Evolutionary conservation across 2,113 vertebrate genomes (phyloP), one percentile per base, ranked within the genome.

Genomic region (Cyphomyrus plagiostoma): DNA sequence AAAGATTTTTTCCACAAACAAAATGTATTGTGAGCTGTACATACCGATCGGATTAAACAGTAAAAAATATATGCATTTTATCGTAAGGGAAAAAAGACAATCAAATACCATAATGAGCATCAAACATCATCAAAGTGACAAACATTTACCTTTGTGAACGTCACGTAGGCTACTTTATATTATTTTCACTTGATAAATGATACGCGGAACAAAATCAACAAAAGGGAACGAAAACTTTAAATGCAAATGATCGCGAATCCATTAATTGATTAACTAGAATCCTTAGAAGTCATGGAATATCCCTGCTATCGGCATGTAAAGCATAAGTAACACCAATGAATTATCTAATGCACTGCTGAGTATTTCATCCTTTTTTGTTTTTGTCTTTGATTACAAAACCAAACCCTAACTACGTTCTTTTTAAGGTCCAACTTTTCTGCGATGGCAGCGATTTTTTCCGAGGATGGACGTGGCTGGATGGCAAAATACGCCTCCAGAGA

Each of bases 331-430:
- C 10, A 11, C 11, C 15, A 21, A 35, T 15, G 45, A 30, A 35
- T 87, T 2, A 42, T 95, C 94, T 96, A 98, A 94, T 98, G 98
- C 90, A 95, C 96, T 39, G 97, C 98, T 0, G 97, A 97, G 92
- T 98, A 98, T 94, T 98, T 98, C 97, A 98, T 98, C 93, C 97
- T 95, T 94, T 98, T 98, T 95, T 98, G 97, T 94, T 98, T 98
- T 93, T 98, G 97, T 93, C 97, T 95, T 95, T 98, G 97, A 95
- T 98, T 98, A 92, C 97, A 98, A 93, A 98, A 98, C 97, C 97
- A 98, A 92, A 98, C 97, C 87, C 97, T 95, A 93, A 98, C 97
- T 93, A 98, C 97, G 85, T 98, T 98, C 95, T 98, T 98, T 95
- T 98, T 98, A 91, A 98, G 96, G 95, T 98, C 97, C 95, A 98